These are phyloP conservation scores for Philypnodon macrostomus DNA, from an alignment of 2,797 vertebrate genomes.

Conservation along the genomic window DNA sequence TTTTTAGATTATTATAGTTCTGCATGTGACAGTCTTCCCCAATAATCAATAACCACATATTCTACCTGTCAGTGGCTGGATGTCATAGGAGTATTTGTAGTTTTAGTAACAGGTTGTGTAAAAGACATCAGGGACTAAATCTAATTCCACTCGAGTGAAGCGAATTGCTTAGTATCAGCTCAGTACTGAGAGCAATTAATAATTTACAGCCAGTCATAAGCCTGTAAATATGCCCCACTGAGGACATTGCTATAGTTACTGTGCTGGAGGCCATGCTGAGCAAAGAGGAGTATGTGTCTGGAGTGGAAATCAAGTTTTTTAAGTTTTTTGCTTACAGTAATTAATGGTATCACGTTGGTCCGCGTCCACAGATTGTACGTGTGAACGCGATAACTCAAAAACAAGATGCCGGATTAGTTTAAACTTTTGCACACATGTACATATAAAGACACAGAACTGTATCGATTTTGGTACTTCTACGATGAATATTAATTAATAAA, in stretches of 20 bases:
- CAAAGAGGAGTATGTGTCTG: conserved; percentile 1
- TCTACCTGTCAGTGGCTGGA: neutral
- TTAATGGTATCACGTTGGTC: no score
- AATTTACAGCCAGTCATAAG: conserved; percentile 19
- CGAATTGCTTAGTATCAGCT: conserved; percentile 12
- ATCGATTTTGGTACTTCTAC: no score
- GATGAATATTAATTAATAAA: no score
- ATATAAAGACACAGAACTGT: no score
- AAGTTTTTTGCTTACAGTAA: neutral
- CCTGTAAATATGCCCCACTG: conserved; percentile 22
- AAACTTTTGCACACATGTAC: no score
- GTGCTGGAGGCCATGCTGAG: conserved; percentile 12
- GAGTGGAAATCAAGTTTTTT: conserved; percentile 1
- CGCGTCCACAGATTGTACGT: no score
- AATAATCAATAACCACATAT: neutral
- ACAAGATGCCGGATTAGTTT: no score
- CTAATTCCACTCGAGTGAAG: conserved; percentile 15
- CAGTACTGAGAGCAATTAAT: conserved; percentile 18
- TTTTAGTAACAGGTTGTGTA: neutral
- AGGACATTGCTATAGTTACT: conserved; percentile 22
- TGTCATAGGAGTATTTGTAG: neutral
- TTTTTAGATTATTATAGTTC: conserved; percentile 15
- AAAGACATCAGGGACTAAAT: conserved; percentile 4
- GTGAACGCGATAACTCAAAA: no score
- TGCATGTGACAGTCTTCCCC: neutral